These are phyloP conservation scores for Polydrusus tereticollis DNA, from an alignment of 2,888 invertebrate species.

Conservation along the genomic window DNA sequence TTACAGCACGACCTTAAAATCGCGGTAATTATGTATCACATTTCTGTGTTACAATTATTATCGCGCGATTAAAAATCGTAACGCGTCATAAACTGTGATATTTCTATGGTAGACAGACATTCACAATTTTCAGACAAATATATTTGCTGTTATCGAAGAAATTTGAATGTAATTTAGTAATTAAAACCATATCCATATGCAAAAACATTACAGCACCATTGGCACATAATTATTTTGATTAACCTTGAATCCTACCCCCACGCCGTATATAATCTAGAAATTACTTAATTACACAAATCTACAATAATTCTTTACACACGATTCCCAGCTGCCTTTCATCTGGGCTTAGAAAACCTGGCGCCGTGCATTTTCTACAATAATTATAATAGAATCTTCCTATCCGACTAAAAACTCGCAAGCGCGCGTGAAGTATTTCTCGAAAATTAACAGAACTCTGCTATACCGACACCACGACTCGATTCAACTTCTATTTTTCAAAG, in stretches of 20 bases:
- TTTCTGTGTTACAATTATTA: too few relatives aligned
- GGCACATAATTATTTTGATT: slow-evolving; percentile 37
- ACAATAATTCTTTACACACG: slow-evolving; percentile 42
- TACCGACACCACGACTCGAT: slow-evolving; percentile 33
- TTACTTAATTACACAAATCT: slow-evolving; percentile 47
- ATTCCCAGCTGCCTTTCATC: background rate
- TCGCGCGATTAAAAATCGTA: too few relatives aligned
- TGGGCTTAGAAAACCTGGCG: slow-evolving; percentile 12
- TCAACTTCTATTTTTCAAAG: slow-evolving; percentile 17
- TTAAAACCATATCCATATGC: background rate
- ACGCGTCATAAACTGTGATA: too few relatives aligned
- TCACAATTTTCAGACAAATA: too few relatives aligned
- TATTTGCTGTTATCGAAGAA: too few relatives aligned
- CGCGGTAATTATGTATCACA: too few relatives aligned
- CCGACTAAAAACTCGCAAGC: slow-evolving; percentile 48
- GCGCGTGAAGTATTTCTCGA: slow-evolving; percentile 51
- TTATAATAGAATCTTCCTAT: slow-evolving; percentile 46
- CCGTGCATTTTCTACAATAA: slow-evolving; percentile 24
- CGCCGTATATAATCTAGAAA: slow-evolving; percentile 29
- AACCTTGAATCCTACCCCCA: slow-evolving; percentile 10
- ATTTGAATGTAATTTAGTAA: too few relatives aligned
- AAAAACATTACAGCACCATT: slow-evolving; percentile 29
- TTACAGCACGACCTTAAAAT: too few relatives aligned
- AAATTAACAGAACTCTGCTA: slow-evolving; percentile 50
- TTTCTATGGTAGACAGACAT: too few relatives aligned